Percentiles rank a stretch among this genome's conserved stretches.
phyloP scores from a whole-genome alignment of 2,113 vertebrate species.

The rat (Rattus norvegicus) region DNA sequence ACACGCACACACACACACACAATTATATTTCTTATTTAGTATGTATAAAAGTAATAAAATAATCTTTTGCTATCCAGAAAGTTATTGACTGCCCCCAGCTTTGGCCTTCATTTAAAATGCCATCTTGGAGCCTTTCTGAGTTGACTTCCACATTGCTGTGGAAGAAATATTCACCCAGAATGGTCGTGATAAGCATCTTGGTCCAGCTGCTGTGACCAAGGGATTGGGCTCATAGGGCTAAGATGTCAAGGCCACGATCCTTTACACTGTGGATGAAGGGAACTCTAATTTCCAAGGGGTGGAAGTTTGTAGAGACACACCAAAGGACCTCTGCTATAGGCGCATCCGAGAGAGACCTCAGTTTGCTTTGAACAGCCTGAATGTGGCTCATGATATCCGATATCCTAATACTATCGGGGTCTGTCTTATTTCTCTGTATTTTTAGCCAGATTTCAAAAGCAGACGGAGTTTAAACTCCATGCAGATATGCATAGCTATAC shows the following conservation, averaged over 20 bases:
- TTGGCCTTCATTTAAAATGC: background rate
- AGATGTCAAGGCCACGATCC: background rate
- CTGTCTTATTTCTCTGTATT: background rate
- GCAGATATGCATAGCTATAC: background rate
- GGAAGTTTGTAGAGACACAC: background rate
- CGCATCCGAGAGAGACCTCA: background rate
- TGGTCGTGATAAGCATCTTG: background rate
- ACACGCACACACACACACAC: accelerated
- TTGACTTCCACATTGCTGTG: background rate
- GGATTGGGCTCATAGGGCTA: background rate
- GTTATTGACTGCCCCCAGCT: background rate
- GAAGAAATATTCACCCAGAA: background rate
- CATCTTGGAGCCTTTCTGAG: background rate
- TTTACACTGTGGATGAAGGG: background rate
- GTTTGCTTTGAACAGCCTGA: background rate
- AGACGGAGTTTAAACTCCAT: background rate
- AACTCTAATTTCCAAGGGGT: background rate
- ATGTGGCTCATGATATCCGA: background rate
- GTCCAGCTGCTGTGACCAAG: background rate
- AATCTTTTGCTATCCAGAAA: background rate
- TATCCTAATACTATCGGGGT: background rate
- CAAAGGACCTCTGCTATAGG: background rate
- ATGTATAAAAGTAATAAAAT: background rate
- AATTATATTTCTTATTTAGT: constrained; percentile 4
- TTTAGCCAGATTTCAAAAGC: constrained; percentile 40